Evolutionary conservation across 2,797 vertebrate genomes (phyloP), one percentile per base, ranked within the genome.

Genomic region (Acrossocheilus wenchowensis): DNA sequence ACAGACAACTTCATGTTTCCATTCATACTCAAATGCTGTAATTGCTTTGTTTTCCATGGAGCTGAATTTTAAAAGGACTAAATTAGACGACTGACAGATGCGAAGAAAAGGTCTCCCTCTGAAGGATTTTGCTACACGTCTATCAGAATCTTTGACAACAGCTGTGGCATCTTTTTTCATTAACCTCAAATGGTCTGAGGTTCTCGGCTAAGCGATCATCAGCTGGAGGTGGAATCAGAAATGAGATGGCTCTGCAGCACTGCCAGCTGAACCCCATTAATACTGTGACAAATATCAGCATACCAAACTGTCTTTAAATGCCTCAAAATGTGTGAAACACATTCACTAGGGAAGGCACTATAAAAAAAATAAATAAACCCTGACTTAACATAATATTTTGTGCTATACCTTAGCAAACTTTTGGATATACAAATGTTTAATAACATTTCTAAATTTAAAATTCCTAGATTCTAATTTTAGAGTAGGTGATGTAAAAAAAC

Each of bases 231-330:
- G 69, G 30, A 81, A 82, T 66, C 50, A 86, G 82, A 80, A 85
- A 83, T 83, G 64, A 86, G 81, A 83, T 84, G 21, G 69, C 79
- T 71, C 39, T 83, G 78, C 34, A 36, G 79, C 83, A 41, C 72
- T 71, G 83, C 80, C 90, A 87, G 83, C 88, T 88, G 86, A 89
- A 86, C 81, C 81, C 83, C 30, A 80, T 84, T 78, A 69, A 81
- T 77, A 73, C 50, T 26, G 36, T 14, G 54, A 68, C 15, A 54
- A 3, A 74, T 36, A 84, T 88, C 87, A 90, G 68, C 89, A 90
- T 90, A 74, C 73, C 85, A 64, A 88, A 82, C 68, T 3, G 77
- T 82, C 72, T 81, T 71, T 78, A 66, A 23, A 86, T 57, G 26
- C 82, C 78, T 74, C 43, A 81, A 79, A 82, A 57, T 39, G 15